Evolutionary conservation across 2,797 vertebrate genomes (phyloP).

Genomic region (Spondyliosoma cantharus): DNA sequence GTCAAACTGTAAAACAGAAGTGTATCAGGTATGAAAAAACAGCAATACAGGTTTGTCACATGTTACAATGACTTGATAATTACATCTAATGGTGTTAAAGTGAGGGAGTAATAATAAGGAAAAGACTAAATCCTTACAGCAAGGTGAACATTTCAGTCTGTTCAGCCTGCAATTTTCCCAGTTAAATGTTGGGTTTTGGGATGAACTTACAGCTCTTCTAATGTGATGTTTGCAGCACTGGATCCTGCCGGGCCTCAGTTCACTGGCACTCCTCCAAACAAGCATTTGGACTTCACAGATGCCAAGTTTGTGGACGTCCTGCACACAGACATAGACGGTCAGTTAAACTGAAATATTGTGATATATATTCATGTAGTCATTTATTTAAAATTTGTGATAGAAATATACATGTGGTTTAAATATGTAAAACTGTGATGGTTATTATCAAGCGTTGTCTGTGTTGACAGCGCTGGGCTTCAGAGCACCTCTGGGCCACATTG

Average conservation of each 20-base stretch:
- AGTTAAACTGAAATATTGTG: conserved; percentile 7
- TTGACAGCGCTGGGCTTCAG: conserved; percentile 89
- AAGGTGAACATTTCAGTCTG: not conserved
- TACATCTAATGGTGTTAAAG: not conserved
- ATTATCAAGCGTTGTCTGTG: conserved; percentile 11
- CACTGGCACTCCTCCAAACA: conserved; percentile 66
- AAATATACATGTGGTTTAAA: not conserved
- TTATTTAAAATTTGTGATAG: not conserved
- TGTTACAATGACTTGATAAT: too few species aligned
- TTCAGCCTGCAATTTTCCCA: not conserved
- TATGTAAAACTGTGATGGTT: not conserved
- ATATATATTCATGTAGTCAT: not conserved
- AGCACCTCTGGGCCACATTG: conserved; percentile 91
- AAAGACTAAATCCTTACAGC: not conserved
- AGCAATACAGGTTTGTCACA: not conserved
- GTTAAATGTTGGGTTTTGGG: conserved; percentile 5
- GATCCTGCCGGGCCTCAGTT: conserved; percentile 94
- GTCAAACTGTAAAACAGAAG: not conserved
- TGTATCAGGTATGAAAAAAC: not conserved
- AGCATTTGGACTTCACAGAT: conserved; percentile 87
- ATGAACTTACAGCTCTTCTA: not conserved
- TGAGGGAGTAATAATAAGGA: not conserved
- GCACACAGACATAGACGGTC: conserved; percentile 92
- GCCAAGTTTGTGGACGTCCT: conserved; percentile 94
- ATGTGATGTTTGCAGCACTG: conserved; percentile 83